Conservation (phyloP, 2,888 invertebrate species). For the Gortyna flavago region DNA sequence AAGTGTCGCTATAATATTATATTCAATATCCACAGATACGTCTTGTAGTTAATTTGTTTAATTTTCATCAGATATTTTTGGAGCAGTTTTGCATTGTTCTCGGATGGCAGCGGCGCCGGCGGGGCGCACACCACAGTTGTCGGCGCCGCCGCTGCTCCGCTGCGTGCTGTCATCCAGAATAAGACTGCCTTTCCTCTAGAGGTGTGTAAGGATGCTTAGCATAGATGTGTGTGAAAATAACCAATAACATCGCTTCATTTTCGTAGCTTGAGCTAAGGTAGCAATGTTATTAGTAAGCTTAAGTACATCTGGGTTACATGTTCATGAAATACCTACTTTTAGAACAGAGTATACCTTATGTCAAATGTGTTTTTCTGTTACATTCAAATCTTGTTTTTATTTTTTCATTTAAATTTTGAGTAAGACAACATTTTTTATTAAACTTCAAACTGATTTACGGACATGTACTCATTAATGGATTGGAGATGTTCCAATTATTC, state of each 20-base stretch:
- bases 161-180: neutral
- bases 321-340: neutral
- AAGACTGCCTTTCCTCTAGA: neutral
- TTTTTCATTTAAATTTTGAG: neutral
- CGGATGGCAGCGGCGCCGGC: neutral
- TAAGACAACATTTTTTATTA: neutral
- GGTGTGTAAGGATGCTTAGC: neutral
- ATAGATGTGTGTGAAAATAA: neutral
- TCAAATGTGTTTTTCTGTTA: slow-evolving; percentile 5
- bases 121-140: neutral
- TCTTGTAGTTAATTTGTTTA: neutral
- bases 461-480: neutral
- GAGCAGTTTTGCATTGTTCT: neutral
- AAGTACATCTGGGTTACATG: too few species aligned
- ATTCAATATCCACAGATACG: neutral
- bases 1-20: too few species aligned
- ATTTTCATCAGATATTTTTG: slow-evolving; percentile 7
- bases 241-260: neutral
- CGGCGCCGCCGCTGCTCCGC: neutral
- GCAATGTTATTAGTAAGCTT: neutral
- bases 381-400: neutral
- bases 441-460: neutral
- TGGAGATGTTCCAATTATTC: neutral
- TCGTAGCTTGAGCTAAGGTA: neutral
- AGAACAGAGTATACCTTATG: neutral